Evolutionary conservation across 2,797 vertebrate genomes (phyloP), one percentile per base, ranked within the genome.

Genomic region (Mormyrus proboscirostris): DNA sequence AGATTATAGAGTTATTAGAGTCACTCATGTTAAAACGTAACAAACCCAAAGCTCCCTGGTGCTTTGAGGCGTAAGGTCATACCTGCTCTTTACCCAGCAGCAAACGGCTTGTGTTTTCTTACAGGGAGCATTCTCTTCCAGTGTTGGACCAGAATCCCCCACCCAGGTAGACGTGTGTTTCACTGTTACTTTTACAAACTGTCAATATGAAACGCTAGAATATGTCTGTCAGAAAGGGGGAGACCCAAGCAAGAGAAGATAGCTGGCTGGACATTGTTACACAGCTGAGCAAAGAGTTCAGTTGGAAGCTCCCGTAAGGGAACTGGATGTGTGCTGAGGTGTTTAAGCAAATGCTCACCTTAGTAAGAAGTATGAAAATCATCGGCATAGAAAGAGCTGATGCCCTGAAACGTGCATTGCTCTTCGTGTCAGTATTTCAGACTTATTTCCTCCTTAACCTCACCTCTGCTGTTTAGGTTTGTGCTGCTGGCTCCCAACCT

Each of bases 401-500:
- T 14, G 22, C n/a, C 4, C 6, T 82, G 76, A 73, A 73, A 47
- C 41, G 47, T 16, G 82, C 82, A 29, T 49, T 29, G 38, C 19
- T 49, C 79, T 49, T 49, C 8, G 2, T 7, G 76, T 19, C 33
- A 4, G 25, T 19, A 2, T 69, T 62, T 19, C 16, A 0, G n/a
- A 47, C 10, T 49, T 6, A 47, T 65, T 57, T n/a, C 16, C 12
- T 9, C 25, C 33, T 65, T 53, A 62, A 47, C 9, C 55, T 62
- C n/a, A 65, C 86, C 12, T 47, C 59, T 7, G 38, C n/a, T 55
- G 2, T 86, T 8, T 88, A 96, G 95, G 91, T 95, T 95, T 88
- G 91, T 89, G 10, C 1, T 96, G 16, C n/a, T 96, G 88, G 94
- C 94, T 90, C 95, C 95, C 4, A 91, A 93, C 89, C 89, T 94